Evolutionary conservation across 2,797 vertebrate species (phyloP), one percentile per base, ranked within the genome.

Genomic region (Erithacus rubecula): DNA sequence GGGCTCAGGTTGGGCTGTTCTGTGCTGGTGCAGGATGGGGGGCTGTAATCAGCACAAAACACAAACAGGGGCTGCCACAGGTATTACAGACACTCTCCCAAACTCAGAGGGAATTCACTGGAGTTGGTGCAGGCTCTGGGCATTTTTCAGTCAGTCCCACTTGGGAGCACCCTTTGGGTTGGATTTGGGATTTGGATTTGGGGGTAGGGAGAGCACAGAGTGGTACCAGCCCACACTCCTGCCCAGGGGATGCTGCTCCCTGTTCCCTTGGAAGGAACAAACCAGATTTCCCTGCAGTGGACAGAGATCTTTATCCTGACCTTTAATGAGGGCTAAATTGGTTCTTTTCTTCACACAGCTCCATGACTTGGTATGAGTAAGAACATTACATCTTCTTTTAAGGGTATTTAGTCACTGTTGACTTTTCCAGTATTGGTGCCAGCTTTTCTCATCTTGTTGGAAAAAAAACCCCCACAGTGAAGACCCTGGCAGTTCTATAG

Each of bases 321-420:
- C 68, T 83, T 78, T 92, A 83, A 37, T 6, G 29, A 74, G 36
- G 36, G 9, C 27, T 87, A 29, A 69, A 85, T 5, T 29, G 7
- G 22, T 44, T 55, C 64, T 60, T 95, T 79, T 76, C 43, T 93
- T 87, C 62, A 78, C 60, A 27, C 26, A 83, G 60, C 69, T 91
- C 10, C 0, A 44, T 55, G 79, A 71, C 36, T 92, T 92, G 49
- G 26, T 90, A 23, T 94, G 94, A 96, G 67, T 94, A 89, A 96
- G 86, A 95, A 69, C 63, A 91, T 95, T 94, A 95, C 95, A 89
- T 94, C 83, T 96, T 96, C 88, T 71, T 91, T 77, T 65, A 79
- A 84, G 88, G 46, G 23, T 67, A 93, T 95, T 95, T 65, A 90
- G 88, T 96, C 90, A 89, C 80, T 95, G 92, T 89, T 95, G 93